These are phyloP conservation scores for Azemiops feae DNA, from an alignment of 2,113 vertebrate genomes.

Conservation along the genomic window DNA sequence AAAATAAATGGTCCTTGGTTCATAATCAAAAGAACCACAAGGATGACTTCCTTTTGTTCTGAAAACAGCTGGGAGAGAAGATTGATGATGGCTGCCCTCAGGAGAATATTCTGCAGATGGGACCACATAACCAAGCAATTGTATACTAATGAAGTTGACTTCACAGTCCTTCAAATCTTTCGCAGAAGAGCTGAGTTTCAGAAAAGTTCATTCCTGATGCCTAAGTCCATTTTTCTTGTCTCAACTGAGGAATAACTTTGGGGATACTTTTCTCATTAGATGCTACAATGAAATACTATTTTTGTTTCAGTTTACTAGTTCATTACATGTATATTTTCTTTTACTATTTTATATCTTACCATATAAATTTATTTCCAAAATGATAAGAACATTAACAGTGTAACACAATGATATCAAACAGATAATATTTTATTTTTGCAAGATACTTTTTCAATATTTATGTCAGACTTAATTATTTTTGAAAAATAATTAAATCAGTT, in stretches of 20 bases:
- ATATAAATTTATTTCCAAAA: neutral
- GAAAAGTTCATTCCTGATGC: neutral
- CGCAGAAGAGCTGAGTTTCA: accelerated
- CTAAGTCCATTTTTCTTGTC: neutral
- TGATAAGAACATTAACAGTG: neutral
- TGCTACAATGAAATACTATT: neutral
- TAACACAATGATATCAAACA: neutral
- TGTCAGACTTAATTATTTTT: slow-evolving; percentile 14
- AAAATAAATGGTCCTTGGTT: slow-evolving; percentile 29
- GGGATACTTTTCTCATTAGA: neutral
- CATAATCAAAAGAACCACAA: slow-evolving; percentile 25
- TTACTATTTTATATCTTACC: slow-evolving; percentile 2
- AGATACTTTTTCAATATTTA: neutral
- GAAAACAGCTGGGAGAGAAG: slow-evolving; percentile 23
- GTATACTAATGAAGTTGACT: neutral
- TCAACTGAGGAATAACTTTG: neutral
- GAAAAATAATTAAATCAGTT: slow-evolving; percentile 4
- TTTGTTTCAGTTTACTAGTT: neutral
- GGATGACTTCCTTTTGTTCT: neutral
- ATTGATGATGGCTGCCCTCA: neutral
- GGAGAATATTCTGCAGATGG: slow-evolving; percentile 42
- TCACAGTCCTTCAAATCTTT: neutral
- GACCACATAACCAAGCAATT: neutral
- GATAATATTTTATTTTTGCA: slow-evolving; percentile 21
- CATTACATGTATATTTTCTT: neutral